Evolutionary conservation across 2,113 vertebrate species (phyloP), one percentile per base, ranked within the genome.

Genomic region (Eulacestoma nigropectus): DNA sequence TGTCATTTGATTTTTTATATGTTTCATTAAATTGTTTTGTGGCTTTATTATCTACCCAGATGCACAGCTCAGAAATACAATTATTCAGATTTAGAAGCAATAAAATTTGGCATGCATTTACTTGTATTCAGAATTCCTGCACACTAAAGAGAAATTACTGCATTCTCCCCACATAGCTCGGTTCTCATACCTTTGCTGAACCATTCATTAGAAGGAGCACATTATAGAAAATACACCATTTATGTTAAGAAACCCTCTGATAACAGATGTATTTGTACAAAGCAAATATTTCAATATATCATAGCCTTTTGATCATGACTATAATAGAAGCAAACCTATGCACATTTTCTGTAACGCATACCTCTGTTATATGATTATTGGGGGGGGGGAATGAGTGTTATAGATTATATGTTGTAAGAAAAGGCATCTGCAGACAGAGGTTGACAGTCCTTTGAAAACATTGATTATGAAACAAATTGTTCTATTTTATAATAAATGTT

Each of bases 11-110:
- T 98, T 98, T 98, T 98, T 98, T 98, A 98, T 98, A 98, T 98
- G 98, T 98, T 98, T 98, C 98, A 98, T 98, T 98, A 98, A 98
- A 98, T 98, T 98, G 98, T 98, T 98, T 98, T 98, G 98, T 98
- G 97, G 97, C 97, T 98, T 98, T 98, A 98, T 98, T 98, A 98
- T 98, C 98, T 98, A 98, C 97, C 97, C 98, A 98, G 98, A 98
- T 98, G 98, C 98, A 98, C 97, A 97, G 98, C 97, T 96, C 97
- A 98, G 98, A 98, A 98, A 98, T 98, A 98, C 98, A 98, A 98
- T 98, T 98, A 98, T 98, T 98, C 98, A 98, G 97, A 98, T 98
- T 98, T 98, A 98, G 98, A 98, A 97, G 97, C 98, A 98, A 98
- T 98, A 98, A 98, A 98, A 98, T 98, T 98, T 98, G 98, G 97